These are phyloP conservation scores for Asbolus verrucosus DNA, from an alignment of 1,140 invertebrate species.

Conservation along the genomic window DNA sequence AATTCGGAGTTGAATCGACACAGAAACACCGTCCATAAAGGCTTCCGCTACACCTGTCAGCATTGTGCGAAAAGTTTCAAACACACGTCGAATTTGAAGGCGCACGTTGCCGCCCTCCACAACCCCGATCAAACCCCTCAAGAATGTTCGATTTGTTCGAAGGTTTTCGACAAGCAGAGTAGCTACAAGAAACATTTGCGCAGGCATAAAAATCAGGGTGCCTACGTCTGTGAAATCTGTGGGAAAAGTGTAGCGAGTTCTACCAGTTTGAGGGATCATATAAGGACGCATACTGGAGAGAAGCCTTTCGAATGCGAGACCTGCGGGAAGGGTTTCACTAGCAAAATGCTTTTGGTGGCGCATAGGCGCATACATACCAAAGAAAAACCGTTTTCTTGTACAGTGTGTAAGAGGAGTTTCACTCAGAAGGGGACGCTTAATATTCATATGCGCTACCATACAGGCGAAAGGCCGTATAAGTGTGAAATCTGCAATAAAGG, in stretches of 20 bases:
- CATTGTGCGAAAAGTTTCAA: too few relatives aligned
- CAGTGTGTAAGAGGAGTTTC: constrained; percentile 71
- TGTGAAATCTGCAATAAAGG: constrained; percentile 69
- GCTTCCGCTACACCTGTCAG: too few relatives aligned
- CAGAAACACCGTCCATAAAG: too few relatives aligned
- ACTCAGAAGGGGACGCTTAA: constrained; percentile 68
- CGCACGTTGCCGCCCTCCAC: too few relatives aligned
- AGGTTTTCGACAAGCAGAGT: too few relatives aligned
- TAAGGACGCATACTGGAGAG: constrained; percentile 46
- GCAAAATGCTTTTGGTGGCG: constrained; percentile 77
- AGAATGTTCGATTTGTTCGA: too few relatives aligned
- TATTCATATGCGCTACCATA: constrained; percentile 74
- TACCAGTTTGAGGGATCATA: background rate
- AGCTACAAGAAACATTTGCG: too few relatives aligned
- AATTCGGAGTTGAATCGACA: too few relatives aligned
- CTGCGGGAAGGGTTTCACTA: constrained; percentile 68
- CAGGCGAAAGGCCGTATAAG: constrained; percentile 65
- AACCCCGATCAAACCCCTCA: too few relatives aligned
- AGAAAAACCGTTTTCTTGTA: constrained; percentile 74
- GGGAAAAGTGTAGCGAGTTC: constrained; percentile 11
- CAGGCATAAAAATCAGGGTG: constrained; percentile 39
- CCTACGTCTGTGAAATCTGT: constrained; percentile 40
- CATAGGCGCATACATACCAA: constrained; percentile 84
- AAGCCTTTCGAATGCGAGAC: constrained; percentile 54
- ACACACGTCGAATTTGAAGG: too few relatives aligned